Evolutionary conservation across 2,797 vertebrate species (phyloP).

Genomic region (Premnoplex brunnescens): DNA sequence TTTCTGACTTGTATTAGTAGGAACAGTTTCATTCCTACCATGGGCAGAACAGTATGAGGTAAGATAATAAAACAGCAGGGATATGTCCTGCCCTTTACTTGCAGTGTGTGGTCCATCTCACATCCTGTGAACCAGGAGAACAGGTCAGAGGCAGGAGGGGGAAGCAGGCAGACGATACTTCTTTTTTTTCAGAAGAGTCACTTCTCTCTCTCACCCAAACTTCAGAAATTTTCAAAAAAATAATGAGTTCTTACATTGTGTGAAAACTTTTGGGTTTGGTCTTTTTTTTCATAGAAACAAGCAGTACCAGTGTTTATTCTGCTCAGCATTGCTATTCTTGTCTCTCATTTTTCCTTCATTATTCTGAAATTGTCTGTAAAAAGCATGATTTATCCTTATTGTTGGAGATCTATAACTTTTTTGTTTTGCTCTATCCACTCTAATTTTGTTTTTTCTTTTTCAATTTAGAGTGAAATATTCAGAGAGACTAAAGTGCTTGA

Average conservation of each 20-base stretch:
- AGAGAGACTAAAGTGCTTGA: neutral
- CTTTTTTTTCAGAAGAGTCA: neutral
- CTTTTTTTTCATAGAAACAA: neutral
- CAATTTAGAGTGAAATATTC: neutral
- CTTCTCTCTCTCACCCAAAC: neutral
- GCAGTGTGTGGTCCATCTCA: neutral
- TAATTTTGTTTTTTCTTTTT: neutral
- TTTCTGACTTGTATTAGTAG: neutral
- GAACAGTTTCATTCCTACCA: neutral
- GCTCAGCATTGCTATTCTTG: neutral
- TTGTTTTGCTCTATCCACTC: neutral
- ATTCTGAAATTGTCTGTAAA: neutral
- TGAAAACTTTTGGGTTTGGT: neutral
- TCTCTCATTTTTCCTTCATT: neutral
- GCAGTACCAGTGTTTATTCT: neutral
- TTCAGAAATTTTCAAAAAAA: neutral
- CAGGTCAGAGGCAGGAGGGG: fast-evolving
- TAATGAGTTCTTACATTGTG: neutral
- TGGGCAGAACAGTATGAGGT: neutral
- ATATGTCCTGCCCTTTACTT: neutral
- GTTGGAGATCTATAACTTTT: neutral
- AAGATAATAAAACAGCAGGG: neutral
- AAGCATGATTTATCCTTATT: neutral
- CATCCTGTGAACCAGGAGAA: neutral
- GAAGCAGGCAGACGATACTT: neutral